A percentile compares a stretch with the other conserved stretches of the same genome.
Conservation (phyloP, 2,888 invertebrate species). For the Uloborus plumipes region DNA sequence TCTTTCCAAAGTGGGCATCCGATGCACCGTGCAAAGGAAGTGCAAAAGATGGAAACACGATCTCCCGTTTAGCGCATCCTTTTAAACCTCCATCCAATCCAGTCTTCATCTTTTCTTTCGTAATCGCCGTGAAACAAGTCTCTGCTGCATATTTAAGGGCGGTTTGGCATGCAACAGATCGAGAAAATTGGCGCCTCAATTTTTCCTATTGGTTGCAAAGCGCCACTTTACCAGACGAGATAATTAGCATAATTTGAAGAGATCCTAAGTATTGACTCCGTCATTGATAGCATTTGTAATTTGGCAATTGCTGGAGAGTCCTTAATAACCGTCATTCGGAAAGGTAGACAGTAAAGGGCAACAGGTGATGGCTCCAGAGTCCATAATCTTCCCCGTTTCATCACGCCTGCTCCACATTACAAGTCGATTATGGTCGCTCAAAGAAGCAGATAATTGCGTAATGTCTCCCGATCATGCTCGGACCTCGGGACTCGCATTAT, state of each 20-base stretch:
- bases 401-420: constrained; percentile 42
- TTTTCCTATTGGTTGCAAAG: constrained; percentile 54
- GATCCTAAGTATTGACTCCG: constrained; percentile 53
- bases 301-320: constrained; percentile 31
- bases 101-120: constrained; percentile 32
- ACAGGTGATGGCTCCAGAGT: constrained; percentile 34
- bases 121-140: constrained; percentile 42
- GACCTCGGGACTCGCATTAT: background rate
- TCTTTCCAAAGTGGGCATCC: no score
- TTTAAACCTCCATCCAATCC: constrained; percentile 40
- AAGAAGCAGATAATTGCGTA: constrained; percentile 46
- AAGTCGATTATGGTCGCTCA: constrained; percentile 32
- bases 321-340: constrained; percentile 52
- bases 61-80: constrained; percentile 36
- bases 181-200: constrained; percentile 51
- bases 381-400: constrained; percentile 16
- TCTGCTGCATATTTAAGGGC: constrained; percentile 58
- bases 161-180: constrained; percentile 51
- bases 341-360: constrained; percentile 39
- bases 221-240: constrained; percentile 34
- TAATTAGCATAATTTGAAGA: constrained; percentile 57
- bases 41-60: constrained; percentile 11
- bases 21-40: no score
- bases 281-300: constrained; percentile 56
- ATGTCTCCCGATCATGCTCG: constrained; percentile 28